Percentiles rank a stretch among this genome's conserved stretches.
phyloP scores from a whole-genome alignment of 2,888 invertebrate genomes.

The Melipona beecheii region DNA sequence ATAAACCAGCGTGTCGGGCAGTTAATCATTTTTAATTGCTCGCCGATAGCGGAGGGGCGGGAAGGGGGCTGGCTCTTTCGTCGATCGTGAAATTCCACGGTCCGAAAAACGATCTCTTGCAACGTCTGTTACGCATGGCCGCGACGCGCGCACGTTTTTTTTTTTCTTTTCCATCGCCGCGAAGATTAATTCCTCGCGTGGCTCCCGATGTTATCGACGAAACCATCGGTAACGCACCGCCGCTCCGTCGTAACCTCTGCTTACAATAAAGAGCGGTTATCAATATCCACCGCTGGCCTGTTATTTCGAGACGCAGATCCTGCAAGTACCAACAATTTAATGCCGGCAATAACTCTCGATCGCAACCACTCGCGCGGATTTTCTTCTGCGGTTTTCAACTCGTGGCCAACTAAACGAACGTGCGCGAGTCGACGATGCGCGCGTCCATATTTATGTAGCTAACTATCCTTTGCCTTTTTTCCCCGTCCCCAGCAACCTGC shows the following conservation, averaged over 20 bases:
- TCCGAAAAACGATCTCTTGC: neutral
- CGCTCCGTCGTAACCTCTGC: slow-evolving; percentile 49
- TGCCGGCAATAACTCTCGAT: slow-evolving; percentile 43
- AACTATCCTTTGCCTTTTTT: neutral
- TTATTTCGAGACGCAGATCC: slow-evolving; percentile 35
- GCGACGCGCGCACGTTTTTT: slow-evolving; percentile 9
- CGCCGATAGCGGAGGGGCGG: neutral
- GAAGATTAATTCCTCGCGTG: slow-evolving; percentile 65
- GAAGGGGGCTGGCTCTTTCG: neutral
- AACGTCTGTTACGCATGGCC: slow-evolving; percentile 47
- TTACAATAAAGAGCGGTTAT: slow-evolving; percentile 55
- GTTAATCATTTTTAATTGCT: slow-evolving; percentile 3
- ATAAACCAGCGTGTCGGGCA: neutral
- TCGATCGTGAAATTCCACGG: slow-evolving; percentile 16
- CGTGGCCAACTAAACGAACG: neutral
- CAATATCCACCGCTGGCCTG: slow-evolving; percentile 47
- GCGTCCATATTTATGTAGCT: neutral
- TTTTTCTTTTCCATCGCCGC: slow-evolving; percentile 19
- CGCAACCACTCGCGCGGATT: slow-evolving; percentile 3
- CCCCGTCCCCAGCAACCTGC: neutral
- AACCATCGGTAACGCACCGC: slow-evolving; percentile 63
- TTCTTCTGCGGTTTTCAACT: slow-evolving; percentile 1
- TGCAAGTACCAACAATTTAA: slow-evolving; percentile 52
- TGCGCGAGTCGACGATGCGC: neutral
- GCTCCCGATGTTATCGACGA: slow-evolving; percentile 62